Evolutionary conservation across 2,797 vertebrate genomes (phyloP).

Genomic region (Anas bernieri): DNA sequence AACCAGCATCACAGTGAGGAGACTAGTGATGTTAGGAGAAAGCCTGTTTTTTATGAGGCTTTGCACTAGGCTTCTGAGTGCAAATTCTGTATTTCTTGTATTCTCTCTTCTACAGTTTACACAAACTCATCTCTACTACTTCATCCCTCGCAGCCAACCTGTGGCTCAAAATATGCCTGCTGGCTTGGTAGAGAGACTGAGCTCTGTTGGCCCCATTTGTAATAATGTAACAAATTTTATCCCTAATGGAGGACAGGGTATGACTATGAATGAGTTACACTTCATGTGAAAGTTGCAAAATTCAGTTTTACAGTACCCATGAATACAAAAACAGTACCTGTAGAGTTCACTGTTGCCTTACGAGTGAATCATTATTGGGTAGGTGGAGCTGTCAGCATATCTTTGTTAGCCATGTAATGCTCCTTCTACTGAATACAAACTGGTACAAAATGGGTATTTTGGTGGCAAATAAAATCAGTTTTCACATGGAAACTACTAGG

Average conservation of each 20-base stretch:
- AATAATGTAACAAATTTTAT: neutral
- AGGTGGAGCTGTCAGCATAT: neutral
- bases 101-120: neutral
- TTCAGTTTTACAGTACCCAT: neutral
- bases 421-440: neutral
- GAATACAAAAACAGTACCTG: neutral
- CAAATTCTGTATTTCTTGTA: neutral
- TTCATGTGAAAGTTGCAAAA: neutral
- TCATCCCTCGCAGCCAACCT: neutral
- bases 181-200: neutral
- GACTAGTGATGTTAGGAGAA: neutral
- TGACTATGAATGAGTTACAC: neutral
- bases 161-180: fast-evolving
- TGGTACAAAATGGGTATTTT: neutral
- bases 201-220: neutral
- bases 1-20: neutral
- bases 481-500: neutral
- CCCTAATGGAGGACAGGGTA: neutral
- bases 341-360: neutral
- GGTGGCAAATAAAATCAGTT: neutral
- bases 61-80: neutral
- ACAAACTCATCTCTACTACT: neutral
- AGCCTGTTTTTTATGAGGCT: neutral
- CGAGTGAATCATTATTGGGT: fast-evolving
- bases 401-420: neutral